Conservation (phyloP, 2,113 vertebrate genomes). For the Tragelaphus buxtoni region DNA sequence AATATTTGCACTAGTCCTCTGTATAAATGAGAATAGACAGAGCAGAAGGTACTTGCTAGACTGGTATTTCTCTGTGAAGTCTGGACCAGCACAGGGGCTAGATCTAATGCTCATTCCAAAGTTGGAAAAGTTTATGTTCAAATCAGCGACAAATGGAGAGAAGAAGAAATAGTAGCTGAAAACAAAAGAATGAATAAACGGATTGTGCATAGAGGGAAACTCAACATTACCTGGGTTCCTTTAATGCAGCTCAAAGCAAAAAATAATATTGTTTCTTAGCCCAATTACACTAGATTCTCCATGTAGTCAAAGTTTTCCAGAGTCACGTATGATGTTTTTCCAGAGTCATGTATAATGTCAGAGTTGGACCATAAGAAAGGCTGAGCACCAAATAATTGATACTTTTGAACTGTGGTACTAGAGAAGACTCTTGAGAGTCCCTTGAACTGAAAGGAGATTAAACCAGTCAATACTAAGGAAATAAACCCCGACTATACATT, state of each 20-base stretch:
- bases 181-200: background rate
- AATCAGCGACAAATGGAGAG: background rate
- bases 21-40: background rate
- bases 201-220: background rate
- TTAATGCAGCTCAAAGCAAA: background rate
- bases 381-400: background rate
- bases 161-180: background rate
- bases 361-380: background rate
- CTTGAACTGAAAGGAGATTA: background rate
- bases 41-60: background rate
- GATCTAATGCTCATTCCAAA: too few relatives aligned
- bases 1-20: background rate
- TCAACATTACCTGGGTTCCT: background rate
- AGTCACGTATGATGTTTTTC: background rate
- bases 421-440: background rate
- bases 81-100: background rate
- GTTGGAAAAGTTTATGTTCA: background rate
- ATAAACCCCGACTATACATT: background rate
- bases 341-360: background rate
- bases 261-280: background rate
- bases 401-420: background rate
- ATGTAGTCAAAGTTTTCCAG: background rate
- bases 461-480: background rate
- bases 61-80: background rate
- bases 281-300: background rate